Conservation (phyloP, 2,113 vertebrate species). For the Petaurus breviceps region DNA sequence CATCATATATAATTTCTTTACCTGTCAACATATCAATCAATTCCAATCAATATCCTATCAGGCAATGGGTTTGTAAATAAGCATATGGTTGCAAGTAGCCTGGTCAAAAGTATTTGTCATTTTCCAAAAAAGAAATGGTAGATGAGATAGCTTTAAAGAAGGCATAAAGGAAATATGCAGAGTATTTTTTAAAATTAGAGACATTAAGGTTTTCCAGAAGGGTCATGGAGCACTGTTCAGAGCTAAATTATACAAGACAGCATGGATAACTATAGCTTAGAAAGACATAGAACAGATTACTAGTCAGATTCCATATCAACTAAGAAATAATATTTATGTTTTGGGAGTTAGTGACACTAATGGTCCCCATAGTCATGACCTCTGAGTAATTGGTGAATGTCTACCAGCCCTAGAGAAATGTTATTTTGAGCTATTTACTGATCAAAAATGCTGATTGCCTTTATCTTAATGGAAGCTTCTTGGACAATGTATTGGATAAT, state of each 20-base stretch:
- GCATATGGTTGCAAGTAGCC: background rate
- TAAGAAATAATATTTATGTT: background rate
- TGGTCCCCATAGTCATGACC: background rate
- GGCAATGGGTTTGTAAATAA: background rate
- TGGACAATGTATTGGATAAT: too few relatives aligned
- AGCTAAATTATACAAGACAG: too few relatives aligned
- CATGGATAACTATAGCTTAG: too few relatives aligned
- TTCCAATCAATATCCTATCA: background rate
- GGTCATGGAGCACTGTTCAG: too few relatives aligned
- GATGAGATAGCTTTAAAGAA: background rate
- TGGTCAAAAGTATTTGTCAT: background rate
- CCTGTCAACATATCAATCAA: background rate
- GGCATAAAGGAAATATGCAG: background rate
- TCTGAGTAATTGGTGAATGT: background rate
- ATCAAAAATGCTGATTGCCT: background rate
- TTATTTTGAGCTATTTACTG: background rate
- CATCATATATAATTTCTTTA: background rate
- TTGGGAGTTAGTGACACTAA: background rate
- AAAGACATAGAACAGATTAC: background rate
- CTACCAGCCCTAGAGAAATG: background rate
- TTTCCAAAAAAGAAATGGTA: background rate
- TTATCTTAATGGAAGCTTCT: background rate
- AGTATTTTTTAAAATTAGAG: background rate
- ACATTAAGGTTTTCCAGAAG: background rate
- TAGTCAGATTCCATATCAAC: background rate